Evolutionary conservation across 2,888 invertebrate species (phyloP), one percentile per base, ranked within the genome.

Genomic region (Barypeithes pellucidus): DNA sequence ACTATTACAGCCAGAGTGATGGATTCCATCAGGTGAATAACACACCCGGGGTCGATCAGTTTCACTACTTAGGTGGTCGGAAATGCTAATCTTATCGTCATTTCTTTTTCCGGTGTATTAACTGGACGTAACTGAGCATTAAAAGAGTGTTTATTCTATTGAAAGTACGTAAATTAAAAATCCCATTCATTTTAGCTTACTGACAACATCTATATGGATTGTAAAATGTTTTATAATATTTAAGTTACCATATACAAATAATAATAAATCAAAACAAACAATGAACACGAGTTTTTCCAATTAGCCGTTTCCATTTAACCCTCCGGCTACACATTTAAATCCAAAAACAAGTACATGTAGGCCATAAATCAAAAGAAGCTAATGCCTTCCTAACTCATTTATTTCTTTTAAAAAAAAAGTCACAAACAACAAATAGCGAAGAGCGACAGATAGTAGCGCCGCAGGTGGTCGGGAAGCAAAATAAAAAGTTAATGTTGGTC

Each of bases 381-480:
- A 52, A 69, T 39, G 69, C 62, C 54, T 62, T 69, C 69, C 54
- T 69, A 47, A 57, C 59, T 67, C 54, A 54, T 52, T 62, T 69
- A 62, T 69, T 69, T 62, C 50, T 68, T 69, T 54, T 69, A 5
- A 43, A 69, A 5, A 43, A 69, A 24, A 29, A 43, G 67, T 67
- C 60, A 62, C 69, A 52, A 59, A 69, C 62, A 68, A 62, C 69
- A 69, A 69, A 69, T 69, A 69, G 62, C 69, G 29, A 45, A 59
- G 67, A 67, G 60, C 57, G 63, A 70, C 54, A 54, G 63, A 70
- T 63, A 70, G 57, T 59, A 41, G 60, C 59, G 47, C 71, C 16
- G 18, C 71, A 71, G 71, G 71, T 66, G 71, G 65, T 41, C 71
- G 59, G 36, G 20, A 24, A 45, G 33, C 41, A 43, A 59, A 66